Evolutionary conservation across 2,113 vertebrate genomes (phyloP), one percentile per base, ranked within the genome.

Genomic region (Eulacestoma nigropectus): DNA sequence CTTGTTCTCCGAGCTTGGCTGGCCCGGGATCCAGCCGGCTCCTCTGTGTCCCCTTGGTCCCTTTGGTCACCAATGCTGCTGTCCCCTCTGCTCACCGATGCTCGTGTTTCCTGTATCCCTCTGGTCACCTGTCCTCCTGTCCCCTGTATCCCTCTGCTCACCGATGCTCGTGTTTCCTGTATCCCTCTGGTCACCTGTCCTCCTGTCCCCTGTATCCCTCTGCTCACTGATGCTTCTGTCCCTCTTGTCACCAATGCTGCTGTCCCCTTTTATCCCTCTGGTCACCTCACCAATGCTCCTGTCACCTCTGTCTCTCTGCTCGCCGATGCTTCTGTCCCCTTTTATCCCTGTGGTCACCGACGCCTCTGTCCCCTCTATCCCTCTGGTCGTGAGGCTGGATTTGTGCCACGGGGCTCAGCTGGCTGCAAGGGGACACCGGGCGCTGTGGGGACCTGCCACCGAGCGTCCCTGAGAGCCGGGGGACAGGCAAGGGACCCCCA

Each of bases 401-500:
- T 11, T 29, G 56, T 7, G 29, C 22, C 27, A 0, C 1, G 0
- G 27, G 25, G 63, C 44, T 87, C 49, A 37, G 60, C 46, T 0
- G 3, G 32, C 63, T 65, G 77, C 11, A 0, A 2, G 76, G 72
- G 68, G 56, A 59, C 73, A 26, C 62, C 0, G 4, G 41, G 23
- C 4, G 1, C 4, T 4, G 11, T 32, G 73, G 42, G 76, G 49
- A 88, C 47, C 9, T 3, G 4, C 16, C 56, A 10, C 2, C 19
- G 4, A 16, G 17, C 41, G 6, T 5, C 13, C 0, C 29, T n/a
- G 59, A 39, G 44, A 84, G 18, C 1, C 1, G 2, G 70, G 53
- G 15, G 3, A 2, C 27, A 4, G 52, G n/a, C 26, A 41, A 30
- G 52, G 39, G 57, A 88, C 41, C 52, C 52, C 41, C 30, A 2